A percentile compares a stretch with the other conserved stretches of the same genome.
These are phyloP conservation scores for Forficula auricularia DNA, from an alignment of 1,140 invertebrate genomes.

Conservation along the genomic window DNA sequence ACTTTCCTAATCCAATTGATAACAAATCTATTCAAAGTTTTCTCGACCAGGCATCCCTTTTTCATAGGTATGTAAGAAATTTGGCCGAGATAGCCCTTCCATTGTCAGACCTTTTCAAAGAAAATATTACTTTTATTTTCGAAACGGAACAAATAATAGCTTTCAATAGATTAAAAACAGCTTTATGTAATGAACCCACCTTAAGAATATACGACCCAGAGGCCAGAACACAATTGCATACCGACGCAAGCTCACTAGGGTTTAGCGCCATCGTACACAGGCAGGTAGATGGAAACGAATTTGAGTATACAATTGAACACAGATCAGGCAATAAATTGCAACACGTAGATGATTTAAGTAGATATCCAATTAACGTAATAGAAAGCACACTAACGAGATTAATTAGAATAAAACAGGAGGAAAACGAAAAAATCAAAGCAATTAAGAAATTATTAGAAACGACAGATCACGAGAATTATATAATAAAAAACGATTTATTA, in stretches of 20 bases:
- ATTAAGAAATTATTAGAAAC: constrained; percentile 3
- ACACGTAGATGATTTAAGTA: constrained; percentile 17
- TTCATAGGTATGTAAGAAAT: too few relatives aligned
- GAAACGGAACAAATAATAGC: constrained; percentile 6
- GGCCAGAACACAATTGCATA: constrained; percentile 15
- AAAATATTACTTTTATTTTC: constrained; percentile 1
- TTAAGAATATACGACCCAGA: constrained; percentile 15
- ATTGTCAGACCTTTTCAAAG: constrained; percentile 7
- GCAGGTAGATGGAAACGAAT: constrained; percentile 16
- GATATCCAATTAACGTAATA: neutral
- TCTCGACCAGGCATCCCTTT: constrained; percentile 11
- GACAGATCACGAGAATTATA: neutral
- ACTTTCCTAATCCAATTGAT: too few relatives aligned
- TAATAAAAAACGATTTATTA: constrained; percentile 6
- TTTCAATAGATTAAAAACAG: constrained; percentile 11
- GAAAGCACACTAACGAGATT: constrained; percentile 6
- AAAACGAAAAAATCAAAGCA: constrained; percentile 4
- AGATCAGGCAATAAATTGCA: constrained; percentile 17
- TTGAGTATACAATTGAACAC: constrained; percentile 27
- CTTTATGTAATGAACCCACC: constrained; percentile 11
- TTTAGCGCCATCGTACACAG: constrained; percentile 21
- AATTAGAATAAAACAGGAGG: neutral
- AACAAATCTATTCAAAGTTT: too few relatives aligned
- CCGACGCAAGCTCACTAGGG: constrained; percentile 17
- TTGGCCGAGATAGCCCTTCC: constrained; percentile 14